phyloP scores from a whole-genome alignment of 2,888 invertebrate species.

The Muscina levida region DNA sequence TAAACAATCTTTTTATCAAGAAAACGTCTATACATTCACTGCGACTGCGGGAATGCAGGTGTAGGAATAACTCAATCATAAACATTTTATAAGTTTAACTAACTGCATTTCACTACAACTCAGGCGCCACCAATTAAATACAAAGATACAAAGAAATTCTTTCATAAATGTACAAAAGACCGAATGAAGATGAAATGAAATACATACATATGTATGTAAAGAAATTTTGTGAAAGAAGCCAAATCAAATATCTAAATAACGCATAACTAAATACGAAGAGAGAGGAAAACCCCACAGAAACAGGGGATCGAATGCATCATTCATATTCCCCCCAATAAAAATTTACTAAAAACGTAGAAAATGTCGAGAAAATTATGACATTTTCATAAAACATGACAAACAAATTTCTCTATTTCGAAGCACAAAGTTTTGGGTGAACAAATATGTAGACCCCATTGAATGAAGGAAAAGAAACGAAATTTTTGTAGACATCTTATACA shows the following conservation, averaged over 20 bases:
- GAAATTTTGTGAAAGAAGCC: conserved; percentile 22
- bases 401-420: conserved; percentile 25
- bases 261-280: not conserved
- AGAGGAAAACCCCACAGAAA: not conserved
- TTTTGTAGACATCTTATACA: conserved; percentile 9
- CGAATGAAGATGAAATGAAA: not conserved
- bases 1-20: conserved; percentile 32
- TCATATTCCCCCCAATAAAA: conserved; percentile 7
- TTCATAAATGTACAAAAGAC: not conserved
- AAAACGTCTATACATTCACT: not conserved
- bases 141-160: not conserved
- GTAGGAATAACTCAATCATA: conserved; percentile 37
- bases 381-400: conserved; percentile 51
- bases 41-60: conserved; percentile 52
- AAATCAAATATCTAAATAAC: conserved; percentile 13
- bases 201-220: no score
- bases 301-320: not conserved
- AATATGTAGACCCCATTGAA: not conserved
- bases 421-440: not conserved
- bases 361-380: conserved; percentile 45
- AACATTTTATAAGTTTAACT: conserved; percentile 35
- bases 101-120: conserved; percentile 40
- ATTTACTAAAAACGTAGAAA: not conserved
- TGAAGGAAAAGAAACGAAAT: not conserved
- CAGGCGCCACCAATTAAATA: conserved; percentile 59